Evolutionary conservation across 2,888 invertebrate genomes (phyloP).

Genomic region (Dryococelus australis): DNA sequence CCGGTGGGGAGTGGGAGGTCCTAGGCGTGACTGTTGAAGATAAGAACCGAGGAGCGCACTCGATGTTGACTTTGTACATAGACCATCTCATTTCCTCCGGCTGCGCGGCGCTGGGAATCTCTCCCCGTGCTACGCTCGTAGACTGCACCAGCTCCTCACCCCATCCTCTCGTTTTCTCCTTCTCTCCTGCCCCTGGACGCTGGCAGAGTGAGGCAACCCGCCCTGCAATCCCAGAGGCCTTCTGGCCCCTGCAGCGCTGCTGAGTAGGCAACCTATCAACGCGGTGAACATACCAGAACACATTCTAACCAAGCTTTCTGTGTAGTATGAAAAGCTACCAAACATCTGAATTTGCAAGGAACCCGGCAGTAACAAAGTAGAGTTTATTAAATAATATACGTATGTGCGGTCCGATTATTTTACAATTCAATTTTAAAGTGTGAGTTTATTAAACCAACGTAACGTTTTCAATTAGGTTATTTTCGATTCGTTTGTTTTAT

Average conservation of each 20-base stretch:
- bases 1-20: not conserved
- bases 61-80: constrained; percentile 40
- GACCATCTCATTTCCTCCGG: constrained; percentile 38
- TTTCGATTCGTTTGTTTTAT: too few species aligned
- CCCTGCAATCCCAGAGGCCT: too few species aligned
- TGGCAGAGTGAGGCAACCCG: constrained; percentile 1
- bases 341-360: too few species aligned
- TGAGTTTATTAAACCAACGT: too few species aligned
- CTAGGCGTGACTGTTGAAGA: constrained; percentile 19
- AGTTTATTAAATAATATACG: too few species aligned
- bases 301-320: too few species aligned
- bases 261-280: constrained; percentile 17
- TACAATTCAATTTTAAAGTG: too few species aligned
- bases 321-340: too few species aligned
- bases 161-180: not conserved
- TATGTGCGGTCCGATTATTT: too few species aligned
- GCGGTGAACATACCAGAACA: not conserved
- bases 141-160: not conserved
- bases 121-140: not conserved
- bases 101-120: not conserved
- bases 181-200: not conserved
- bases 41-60: constrained; percentile 26
- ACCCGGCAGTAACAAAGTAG: too few species aligned
- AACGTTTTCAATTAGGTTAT: too few species aligned
- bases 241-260: not conserved